A percentile compares a stretch with the other conserved stretches of the same genome.
These are phyloP conservation scores for Archaeoteleia sp. DNA, from an alignment of 2,888 invertebrate species.

Conservation along the genomic window DNA sequence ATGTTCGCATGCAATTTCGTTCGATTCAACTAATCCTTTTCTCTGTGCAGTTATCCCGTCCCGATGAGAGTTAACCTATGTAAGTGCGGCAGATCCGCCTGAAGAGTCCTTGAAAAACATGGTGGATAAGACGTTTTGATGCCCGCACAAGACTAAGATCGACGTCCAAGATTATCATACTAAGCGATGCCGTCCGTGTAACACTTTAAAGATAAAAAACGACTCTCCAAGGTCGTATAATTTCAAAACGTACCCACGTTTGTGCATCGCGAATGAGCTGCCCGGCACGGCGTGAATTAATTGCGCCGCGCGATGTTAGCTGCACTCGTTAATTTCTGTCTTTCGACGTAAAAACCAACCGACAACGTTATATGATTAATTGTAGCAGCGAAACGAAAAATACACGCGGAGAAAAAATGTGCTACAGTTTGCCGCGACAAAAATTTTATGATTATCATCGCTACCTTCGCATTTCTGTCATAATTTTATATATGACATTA, in stretches of 20 bases:
- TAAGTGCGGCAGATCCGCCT: slow-evolving; percentile 50
- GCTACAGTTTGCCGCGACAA: neutral
- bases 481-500: no score
- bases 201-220: slow-evolving; percentile 62
- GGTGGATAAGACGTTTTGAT: slow-evolving; percentile 53
- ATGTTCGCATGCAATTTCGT: slow-evolving; percentile 7
- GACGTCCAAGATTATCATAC: slow-evolving; percentile 61
- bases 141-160: slow-evolving; percentile 56
- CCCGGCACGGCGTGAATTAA: slow-evolving; percentile 51
- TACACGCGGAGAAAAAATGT: slow-evolving; percentile 4
- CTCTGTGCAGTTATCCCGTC: slow-evolving; percentile 1
- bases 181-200: slow-evolving; percentile 63
- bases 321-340: slow-evolving; percentile 55
- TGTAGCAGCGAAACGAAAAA: slow-evolving; percentile 38
- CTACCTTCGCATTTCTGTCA: no score
- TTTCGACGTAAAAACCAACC: slow-evolving; percentile 54
- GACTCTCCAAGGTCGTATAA: slow-evolving; percentile 59
- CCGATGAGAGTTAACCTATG: slow-evolving; percentile 38
- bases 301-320: slow-evolving; percentile 51
- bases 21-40: slow-evolving; percentile 28
- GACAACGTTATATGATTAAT: slow-evolving; percentile 51
- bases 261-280: slow-evolving; percentile 53
- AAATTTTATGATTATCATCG: no score
- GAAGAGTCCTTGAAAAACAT: slow-evolving; percentile 50
- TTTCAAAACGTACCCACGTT: slow-evolving; percentile 59